Base-by-base conservation (phyloP, 2,888 invertebrate species). In the Agriotes lineatus region DNA sequence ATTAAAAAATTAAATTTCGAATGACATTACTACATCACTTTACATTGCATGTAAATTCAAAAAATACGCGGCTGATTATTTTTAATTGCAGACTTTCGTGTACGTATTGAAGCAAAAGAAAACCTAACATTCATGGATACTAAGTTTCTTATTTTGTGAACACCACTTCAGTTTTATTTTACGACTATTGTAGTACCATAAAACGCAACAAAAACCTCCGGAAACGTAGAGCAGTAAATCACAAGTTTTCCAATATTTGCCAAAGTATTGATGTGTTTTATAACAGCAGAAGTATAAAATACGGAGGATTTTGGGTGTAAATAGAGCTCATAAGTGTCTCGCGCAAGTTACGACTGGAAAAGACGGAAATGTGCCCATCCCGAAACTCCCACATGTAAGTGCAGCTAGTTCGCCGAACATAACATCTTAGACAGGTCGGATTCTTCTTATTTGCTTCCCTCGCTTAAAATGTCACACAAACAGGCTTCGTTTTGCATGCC, bases 191-290 rank as follows among this genome's bases (percentile, higher is more conserved):
- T 52, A 50, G 52, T 37, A 45, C 39, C 60, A 60, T 67, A 67
- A 67, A 67, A 60, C 64, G 16, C n/a, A 66, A 66, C 48, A 66
- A 60, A 58, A 4, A 39, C 19, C 44, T 12, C 30, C 16, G n/a
- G 37, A 60, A 57, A 56, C 50, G 57, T 57, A 48, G 56, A 14
- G 44, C 33, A 14, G 48, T 68, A 68, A 68, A 68, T 68, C 68
- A 63, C 25, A 68, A 68, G 58, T 68, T 68, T 68, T 68, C 68
- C 68, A 68, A 68, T 68, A 68, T 68, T 68, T 68, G 68, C 63
- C 59, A 68, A 65, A 58, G 61, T 50, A 62, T 62, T 67, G 58
- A 63, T 68, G 54, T 63, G 33, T 54, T 63, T 63, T 63, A 63
- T 52, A 61, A 45, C 61, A 57, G 44, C 6, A 56, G 48, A 61